Percentiles rank a stretch among this genome's conserved stretches.
These are phyloP conservation scores for Scaptomyza hsui DNA, from an alignment of 1,140 invertebrate species.

Conservation along the genomic window DNA sequence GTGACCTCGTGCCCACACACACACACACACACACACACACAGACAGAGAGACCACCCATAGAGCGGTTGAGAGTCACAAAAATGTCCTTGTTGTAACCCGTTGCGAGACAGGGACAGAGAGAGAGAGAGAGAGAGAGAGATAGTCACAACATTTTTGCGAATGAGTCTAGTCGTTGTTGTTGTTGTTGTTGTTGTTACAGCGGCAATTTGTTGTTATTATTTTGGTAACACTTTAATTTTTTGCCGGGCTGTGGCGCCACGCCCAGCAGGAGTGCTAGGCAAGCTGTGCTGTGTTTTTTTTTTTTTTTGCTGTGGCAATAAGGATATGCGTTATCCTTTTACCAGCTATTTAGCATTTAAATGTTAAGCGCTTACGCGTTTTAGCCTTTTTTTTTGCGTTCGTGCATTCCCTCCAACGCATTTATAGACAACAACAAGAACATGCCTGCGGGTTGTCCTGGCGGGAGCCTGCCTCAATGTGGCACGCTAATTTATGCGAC, in stretches of 20 bases:
- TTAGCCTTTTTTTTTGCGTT: constrained; percentile 53
- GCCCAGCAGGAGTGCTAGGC: constrained; percentile 55
- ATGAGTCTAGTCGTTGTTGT: constrained; percentile 15
- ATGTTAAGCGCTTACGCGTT: constrained; percentile 63
- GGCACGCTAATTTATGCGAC: constrained; percentile 40
- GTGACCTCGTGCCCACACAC: constrained; percentile 39
- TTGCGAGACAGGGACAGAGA: too few relatives aligned
- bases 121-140: too few relatives aligned
- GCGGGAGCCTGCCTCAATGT: not conserved
- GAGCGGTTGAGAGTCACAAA: constrained; percentile 28
- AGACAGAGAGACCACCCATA: constrained; percentile 25
- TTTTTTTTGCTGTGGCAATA: constrained; percentile 55
- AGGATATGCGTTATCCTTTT: constrained; percentile 79
- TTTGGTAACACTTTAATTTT: constrained; percentile 80
- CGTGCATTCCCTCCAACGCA: not conserved
- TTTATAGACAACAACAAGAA: not conserved
- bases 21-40: constrained; percentile 17
- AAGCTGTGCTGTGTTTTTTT: constrained; percentile 17
- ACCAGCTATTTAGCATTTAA: constrained; percentile 82
- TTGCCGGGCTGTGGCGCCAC: constrained; percentile 20
- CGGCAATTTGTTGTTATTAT: constrained; percentile 79
- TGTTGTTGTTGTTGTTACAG: constrained; percentile 38
- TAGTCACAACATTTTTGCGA: constrained; percentile 64
- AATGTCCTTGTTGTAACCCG: constrained; percentile 54
- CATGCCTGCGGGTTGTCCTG: constrained; percentile 18